A percentile compares a stretch with the other conserved stretches of the same genome.
Evolutionary conservation across 2,888 invertebrate genomes (phyloP).

Genomic region (Metopia argyrocephala): DNA sequence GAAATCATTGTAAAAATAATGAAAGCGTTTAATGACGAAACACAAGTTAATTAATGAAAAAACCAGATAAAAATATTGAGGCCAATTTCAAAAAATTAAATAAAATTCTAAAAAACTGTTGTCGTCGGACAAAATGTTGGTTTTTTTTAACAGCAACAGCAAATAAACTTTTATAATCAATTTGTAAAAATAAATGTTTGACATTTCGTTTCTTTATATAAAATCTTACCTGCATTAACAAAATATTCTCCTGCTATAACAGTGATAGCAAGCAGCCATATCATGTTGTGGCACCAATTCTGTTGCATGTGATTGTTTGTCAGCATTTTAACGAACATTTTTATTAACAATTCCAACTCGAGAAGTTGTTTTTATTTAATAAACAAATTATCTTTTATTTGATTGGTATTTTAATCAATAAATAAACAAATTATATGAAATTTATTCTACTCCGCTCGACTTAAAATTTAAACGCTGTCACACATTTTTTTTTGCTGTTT

Average conservation of each 20-base stretch:
- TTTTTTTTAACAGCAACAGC: not conserved
- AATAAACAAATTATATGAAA: slow-evolving; percentile 10
- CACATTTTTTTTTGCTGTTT: not conserved
- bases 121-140: no score
- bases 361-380: slow-evolving; percentile 26
- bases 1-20: no score
- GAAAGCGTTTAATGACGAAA: no score
- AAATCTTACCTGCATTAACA: slow-evolving; percentile 53
- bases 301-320: slow-evolving; percentile 9
- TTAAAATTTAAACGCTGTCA: slow-evolving; percentile 2
- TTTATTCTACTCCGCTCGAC: not conserved
- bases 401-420: slow-evolving; percentile 42
- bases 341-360: not conserved
- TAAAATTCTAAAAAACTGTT: no score
- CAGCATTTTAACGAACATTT: slow-evolving; percentile 30
- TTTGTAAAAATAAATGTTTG: not conserved
- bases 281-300: slow-evolving; percentile 16
- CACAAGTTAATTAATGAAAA: no score
- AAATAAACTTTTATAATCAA: not conserved
- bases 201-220: not conserved
- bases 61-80: no score
- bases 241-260: slow-evolving; percentile 17
- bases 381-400: slow-evolving; percentile 18
- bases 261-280: slow-evolving; percentile 42
- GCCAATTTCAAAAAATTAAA: no score